phyloP scores from a whole-genome alignment of 2,888 invertebrate genomes.

The Trisateles emortualis region DNA sequence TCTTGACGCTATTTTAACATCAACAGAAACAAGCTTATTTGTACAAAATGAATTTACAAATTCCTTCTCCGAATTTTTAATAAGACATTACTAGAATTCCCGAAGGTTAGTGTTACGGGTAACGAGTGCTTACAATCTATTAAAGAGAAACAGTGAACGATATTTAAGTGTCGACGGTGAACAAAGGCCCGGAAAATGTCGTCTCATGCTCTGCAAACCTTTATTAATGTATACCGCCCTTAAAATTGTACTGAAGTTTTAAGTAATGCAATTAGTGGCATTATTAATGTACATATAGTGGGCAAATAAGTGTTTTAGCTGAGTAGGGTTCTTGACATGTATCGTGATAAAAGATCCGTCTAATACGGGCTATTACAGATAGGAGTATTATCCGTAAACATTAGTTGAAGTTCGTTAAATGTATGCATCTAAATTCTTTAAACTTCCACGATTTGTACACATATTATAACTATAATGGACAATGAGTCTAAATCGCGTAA shows the following conservation, averaged over 20 bases:
- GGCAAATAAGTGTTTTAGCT: slow-evolving; percentile 22
- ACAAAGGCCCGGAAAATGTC: slow-evolving; percentile 2
- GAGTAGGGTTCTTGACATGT: slow-evolving; percentile 21
- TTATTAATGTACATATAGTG: slow-evolving; percentile 33
- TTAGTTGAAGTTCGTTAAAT: too few species aligned
- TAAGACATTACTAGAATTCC: background rate
- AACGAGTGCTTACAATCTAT: slow-evolving; percentile 32
- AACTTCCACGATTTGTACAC: too few species aligned
- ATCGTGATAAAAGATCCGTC: slow-evolving; percentile 7
- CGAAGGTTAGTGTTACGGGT: background rate
- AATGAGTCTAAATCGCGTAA: too few species aligned
- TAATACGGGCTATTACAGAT: too few species aligned
- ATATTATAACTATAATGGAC: too few species aligned
- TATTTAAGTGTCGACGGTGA: background rate
- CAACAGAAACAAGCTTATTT: background rate
- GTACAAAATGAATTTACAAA: background rate
- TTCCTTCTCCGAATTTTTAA: slow-evolving; percentile 33
- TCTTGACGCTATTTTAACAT: background rate
- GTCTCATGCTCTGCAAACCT: background rate
- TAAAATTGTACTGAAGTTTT: slow-evolving; percentile 23
- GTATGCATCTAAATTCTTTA: too few species aligned
- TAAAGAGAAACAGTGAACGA: slow-evolving; percentile 33
- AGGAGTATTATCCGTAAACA: too few species aligned
- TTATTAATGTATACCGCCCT: slow-evolving; percentile 5
- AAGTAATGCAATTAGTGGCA: slow-evolving; percentile 40